Base-by-base conservation (phyloP, 2,888 invertebrate species). In the Halictus quadricinctus region DNA sequence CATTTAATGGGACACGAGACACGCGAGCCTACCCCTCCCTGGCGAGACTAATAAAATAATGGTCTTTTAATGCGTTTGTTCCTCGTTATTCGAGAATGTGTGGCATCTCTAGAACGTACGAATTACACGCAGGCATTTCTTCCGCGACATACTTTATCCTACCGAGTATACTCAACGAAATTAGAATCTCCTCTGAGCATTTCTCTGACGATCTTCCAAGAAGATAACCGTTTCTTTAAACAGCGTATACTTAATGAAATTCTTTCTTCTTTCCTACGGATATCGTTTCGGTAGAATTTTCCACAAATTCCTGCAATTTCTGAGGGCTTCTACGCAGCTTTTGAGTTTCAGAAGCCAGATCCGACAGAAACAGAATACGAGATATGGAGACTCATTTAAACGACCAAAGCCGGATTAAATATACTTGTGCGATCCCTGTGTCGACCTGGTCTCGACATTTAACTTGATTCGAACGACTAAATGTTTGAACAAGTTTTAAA, bases 11-110 rank as follows among this genome's bases (percentile, higher is more conserved):
- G 77, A 82, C 75, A 54, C 72, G 79, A 66, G 81, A 76, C 86
- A 89, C 89, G 88, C 89, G 76, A 90, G 36, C 83, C n/a, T 58
- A 21, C 54, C 50, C 60, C 21, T 80, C 41, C 79, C 74, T 77
- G 80, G 58, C 80, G 64, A n/a, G 48, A 58, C 58, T 90, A 85
- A 89, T 90, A 80, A 85, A 86, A 87, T 89, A 89, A 89, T 88
- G 74, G 29, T 70, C 58, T 48, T 48, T 79, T 89, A 88, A 89
- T 82, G 76, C 77, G 80, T 73, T 81, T 81, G 80, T 85, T 81
- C 84, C 87, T 81, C 81, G 79, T 86, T 86, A 87, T 80, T 80
- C 73, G 72, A 83, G 83, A 76, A 86, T 81, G 79, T 66, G 58
- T 66, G 58, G 69, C 75, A 72, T 64, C 60, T 43, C 72, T 46